Evolutionary conservation across 23 tunicate species (phyloP).

Genomic region (Trididemnum miniatum): DNA sequence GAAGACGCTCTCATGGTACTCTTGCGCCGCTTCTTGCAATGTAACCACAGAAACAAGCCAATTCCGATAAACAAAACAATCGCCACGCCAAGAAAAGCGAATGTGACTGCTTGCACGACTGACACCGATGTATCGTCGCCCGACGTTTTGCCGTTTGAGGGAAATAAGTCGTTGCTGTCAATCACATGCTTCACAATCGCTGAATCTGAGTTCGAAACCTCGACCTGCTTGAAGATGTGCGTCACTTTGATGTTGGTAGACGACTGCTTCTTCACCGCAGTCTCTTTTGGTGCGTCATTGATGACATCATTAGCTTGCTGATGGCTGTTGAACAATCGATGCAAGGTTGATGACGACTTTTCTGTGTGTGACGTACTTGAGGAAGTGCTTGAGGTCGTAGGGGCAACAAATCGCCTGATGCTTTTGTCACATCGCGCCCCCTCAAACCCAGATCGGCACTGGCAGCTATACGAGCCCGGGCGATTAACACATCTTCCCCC

Average conservation of each 20-base stretch:
- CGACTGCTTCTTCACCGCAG: background rate
- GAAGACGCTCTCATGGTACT: background rate
- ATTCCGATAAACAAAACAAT: constrained; percentile 56
- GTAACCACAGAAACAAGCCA: constrained; percentile 35
- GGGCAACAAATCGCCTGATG: background rate
- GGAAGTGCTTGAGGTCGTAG: background rate
- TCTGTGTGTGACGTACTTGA: background rate
- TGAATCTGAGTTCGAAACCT: constrained; percentile 22
- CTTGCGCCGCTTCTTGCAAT: constrained; percentile 13
- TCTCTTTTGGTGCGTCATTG: background rate
- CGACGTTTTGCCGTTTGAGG: background rate
- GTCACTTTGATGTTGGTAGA: constrained; percentile 42
- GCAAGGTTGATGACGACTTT: background rate
- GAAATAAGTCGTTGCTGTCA: background rate
- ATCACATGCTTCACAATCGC: constrained; percentile 3
- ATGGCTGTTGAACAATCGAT: background rate
- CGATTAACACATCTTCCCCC: constrained; percentile 67
- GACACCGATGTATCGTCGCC: constrained; percentile 38
- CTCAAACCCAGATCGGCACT: constrained; percentile 60
- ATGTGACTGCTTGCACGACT: constrained; percentile 59
- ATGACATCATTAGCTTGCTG: background rate
- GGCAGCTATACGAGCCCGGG: constrained; percentile 61
- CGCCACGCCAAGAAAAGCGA: constrained; percentile 65
- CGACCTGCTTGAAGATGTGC: constrained; percentile 43
- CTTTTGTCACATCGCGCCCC: constrained; percentile 67